Evolutionary conservation across 1,140 invertebrate genomes (phyloP), one percentile per base, ranked within the genome.

Genomic region (Leptopilina clavipes): DNA sequence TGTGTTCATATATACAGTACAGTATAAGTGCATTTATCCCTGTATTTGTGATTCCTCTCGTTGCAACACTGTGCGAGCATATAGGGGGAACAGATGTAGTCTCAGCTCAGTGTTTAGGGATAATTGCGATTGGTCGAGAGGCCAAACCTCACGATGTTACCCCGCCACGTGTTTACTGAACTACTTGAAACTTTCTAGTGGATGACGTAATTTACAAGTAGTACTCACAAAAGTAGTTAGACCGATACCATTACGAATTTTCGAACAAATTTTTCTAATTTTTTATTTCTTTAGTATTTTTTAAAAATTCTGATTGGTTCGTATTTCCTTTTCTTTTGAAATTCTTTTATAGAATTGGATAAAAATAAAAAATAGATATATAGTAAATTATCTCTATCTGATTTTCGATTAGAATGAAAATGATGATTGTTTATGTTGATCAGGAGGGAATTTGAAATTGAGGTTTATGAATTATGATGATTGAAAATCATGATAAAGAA

Each of bases 171-270:
- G 59, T 65, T 65, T 65, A 65, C 59, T 31, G 2, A 65, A 65
- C 59, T 65, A 65, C 59, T 65, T 65, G 59, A 65, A 65, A 65
- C 59, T 65, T 65, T 65, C 59, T 65, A 65, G 59, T 65, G 59
- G 59, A 65, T 65, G 59, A 65, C 59, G 59, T 65, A 65, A 37
- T 65, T 37, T 19, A 65, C 59, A 65, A 65, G 59, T 31, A 65
- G 25, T 31, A 31, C 25, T 31, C 59, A 31, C 25, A 31, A 8
- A 5, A 65, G 31, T 65, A 31, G 22, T 59, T 31, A 37, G 59
- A 65, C 12, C 1, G 11, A 14, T 31, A 65, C 25, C 25, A 31
- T 17, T 52, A 8, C 48, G 5, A 52, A 52, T n/a, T 17, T 17
- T 52, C n/a, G 12, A 48, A n/a, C 12, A 48, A 14, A 31, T 31